Evolutionary conservation across 2,797 vertebrate species (phyloP).

Genomic region (Paratrypauchen microcephalus): DNA sequence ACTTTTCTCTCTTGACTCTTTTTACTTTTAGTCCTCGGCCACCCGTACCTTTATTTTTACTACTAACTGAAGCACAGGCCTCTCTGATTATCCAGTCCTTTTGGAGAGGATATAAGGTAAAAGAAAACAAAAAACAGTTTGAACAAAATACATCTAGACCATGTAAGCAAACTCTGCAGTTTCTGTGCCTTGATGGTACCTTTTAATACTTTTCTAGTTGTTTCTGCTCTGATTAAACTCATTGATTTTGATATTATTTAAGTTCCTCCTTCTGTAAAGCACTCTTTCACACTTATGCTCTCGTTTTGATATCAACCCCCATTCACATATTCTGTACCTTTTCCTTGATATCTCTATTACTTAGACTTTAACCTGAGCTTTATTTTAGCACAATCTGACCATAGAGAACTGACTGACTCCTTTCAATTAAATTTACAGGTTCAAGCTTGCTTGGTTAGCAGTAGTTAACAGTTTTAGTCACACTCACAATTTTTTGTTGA

Average conservation of each 20-base stretch:
- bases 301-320: slow-evolving; percentile 70
- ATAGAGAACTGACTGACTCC: too few relatives aligned
- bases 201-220: background rate
- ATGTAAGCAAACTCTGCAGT: background rate
- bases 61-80: slow-evolving; percentile 81
- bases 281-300: slow-evolving; percentile 19
- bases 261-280: slow-evolving; percentile 48
- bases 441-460: too few relatives aligned
- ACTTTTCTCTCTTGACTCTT: background rate
- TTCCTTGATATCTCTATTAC: slow-evolving; percentile 6
- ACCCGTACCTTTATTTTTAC: slow-evolving; percentile 80
- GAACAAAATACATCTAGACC: too few relatives aligned
- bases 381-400: too few relatives aligned
- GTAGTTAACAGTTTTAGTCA: too few relatives aligned
- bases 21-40: slow-evolving; percentile 80
- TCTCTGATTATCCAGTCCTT: slow-evolving; percentile 85
- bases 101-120: slow-evolving; percentile 91
- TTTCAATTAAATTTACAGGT: too few relatives aligned
- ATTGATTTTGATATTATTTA: slow-evolving; percentile 48
- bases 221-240: slow-evolving; percentile 17
- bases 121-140: background rate
- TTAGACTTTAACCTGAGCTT: too few relatives aligned
- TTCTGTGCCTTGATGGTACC: background rate
- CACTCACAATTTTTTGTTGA: too few relatives aligned
- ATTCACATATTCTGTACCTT: slow-evolving; percentile 34